Conservation (phyloP, 2,113 vertebrate genomes). For the Chamaetylas fuelleborni region DNA sequence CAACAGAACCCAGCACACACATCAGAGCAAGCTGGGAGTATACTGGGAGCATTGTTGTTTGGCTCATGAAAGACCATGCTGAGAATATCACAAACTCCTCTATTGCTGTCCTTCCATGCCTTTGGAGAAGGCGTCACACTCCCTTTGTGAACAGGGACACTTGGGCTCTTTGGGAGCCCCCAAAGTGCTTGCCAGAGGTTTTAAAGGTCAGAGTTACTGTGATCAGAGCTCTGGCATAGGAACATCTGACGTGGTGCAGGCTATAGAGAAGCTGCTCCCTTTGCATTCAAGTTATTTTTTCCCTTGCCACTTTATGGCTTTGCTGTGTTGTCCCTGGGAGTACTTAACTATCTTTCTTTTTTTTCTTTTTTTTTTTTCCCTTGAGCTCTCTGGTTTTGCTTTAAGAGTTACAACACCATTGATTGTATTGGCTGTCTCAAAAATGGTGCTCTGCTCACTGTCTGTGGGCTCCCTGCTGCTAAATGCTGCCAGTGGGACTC, state of each 20-base stretch:
- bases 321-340: not conserved
- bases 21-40: not conserved
- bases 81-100: not conserved
- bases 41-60: not conserved
- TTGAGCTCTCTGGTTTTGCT: conserved; percentile 28
- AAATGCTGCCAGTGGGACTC: conserved; percentile 59
- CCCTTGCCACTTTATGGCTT: not conserved
- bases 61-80: not conserved
- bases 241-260: not conserved
- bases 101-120: not conserved
- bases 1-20: not conserved
- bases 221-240: not conserved
- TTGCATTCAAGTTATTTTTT: not conserved
- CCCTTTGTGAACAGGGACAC: not conserved
- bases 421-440: conserved; percentile 40
- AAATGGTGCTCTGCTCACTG: conserved; percentile 21
- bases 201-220: not conserved
- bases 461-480: conserved; percentile 40
- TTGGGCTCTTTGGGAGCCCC: not conserved
- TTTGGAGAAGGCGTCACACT: not conserved
- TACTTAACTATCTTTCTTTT: not conserved
- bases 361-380: not conserved
- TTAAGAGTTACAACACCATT: conserved; percentile 28
- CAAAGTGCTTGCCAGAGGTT: not conserved
- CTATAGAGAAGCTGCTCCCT: not conserved